These are phyloP conservation scores for Dicranocentrus wangi DNA, from an alignment of 2,888 invertebrate genomes.

Conservation along the genomic window DNA sequence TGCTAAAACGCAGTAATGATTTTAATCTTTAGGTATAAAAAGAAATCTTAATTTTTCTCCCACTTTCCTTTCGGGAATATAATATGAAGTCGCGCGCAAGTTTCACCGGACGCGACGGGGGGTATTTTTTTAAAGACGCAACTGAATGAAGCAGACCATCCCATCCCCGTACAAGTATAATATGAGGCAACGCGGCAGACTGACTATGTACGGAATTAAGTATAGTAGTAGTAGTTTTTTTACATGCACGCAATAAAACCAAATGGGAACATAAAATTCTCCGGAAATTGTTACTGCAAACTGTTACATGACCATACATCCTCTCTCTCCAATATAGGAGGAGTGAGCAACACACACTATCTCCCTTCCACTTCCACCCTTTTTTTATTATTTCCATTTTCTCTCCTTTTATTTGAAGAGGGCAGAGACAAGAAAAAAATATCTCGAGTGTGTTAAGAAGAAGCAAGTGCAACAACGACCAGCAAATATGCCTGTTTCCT, in stretches of 20 bases:
- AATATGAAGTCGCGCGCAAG: too few species aligned
- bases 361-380: background rate
- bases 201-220: too few species aligned
- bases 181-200: too few species aligned
- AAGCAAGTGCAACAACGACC: constrained; percentile 32
- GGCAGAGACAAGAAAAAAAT: background rate
- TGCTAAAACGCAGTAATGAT: constrained; percentile 30
- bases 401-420: background rate
- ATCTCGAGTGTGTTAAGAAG: constrained; percentile 17
- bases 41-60: constrained; percentile 24
- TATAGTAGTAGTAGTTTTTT: too few species aligned
- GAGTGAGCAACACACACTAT: too few species aligned
- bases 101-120: too few species aligned
- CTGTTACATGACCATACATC: constrained; percentile 44
- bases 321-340: constrained; percentile 1
- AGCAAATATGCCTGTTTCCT: constrained; percentile 36
- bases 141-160: too few species aligned
- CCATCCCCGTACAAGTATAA: too few species aligned
- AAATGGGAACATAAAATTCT: constrained; percentile 52
- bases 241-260: constrained; percentile 36
- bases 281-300: constrained; percentile 55
- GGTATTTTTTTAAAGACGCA: too few species aligned
- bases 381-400: background rate
- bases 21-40: constrained; percentile 37
- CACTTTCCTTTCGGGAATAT: background rate